Conservation (phyloP, 2,113 vertebrate genomes). For the Pterophyllum scalare region DNA sequence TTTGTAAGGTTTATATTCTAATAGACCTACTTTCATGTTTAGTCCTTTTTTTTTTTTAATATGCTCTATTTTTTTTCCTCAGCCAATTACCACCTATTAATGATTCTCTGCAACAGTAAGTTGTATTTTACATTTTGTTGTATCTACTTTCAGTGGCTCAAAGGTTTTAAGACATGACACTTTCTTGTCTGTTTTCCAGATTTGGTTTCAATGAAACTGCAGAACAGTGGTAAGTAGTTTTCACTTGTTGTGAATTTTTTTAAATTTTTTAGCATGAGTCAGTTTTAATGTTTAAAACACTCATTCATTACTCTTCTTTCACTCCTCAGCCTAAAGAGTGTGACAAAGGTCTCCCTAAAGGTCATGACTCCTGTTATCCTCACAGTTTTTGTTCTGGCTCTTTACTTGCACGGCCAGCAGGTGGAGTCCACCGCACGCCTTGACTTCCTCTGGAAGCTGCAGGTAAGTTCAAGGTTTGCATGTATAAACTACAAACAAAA, state of each 20-base stretch:
- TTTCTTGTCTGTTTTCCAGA: constrained; percentile 56
- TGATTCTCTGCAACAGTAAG: constrained; percentile 66
- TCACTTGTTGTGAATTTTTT: background rate
- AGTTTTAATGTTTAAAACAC: background rate
- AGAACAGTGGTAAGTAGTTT: constrained; percentile 85
- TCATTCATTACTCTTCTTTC: background rate
- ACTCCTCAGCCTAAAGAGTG: constrained; percentile 60
- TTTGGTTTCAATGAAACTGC: constrained; percentile 83
- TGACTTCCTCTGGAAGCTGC: constrained; percentile 98
- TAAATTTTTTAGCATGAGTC: background rate
- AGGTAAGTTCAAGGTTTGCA: constrained; percentile 79
- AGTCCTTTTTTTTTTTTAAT: background rate
- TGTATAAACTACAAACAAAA: background rate
- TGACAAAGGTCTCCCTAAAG: constrained; percentile 87
- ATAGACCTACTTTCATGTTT: constrained; percentile 36
- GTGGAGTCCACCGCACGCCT: constrained; percentile 96
- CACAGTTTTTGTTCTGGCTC: constrained; percentile 92
- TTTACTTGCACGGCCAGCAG: constrained; percentile 97
- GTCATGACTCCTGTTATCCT: constrained; percentile 93
- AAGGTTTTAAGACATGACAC: background rate
- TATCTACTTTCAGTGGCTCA: background rate
- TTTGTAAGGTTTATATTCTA: constrained; percentile 9
- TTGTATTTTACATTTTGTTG: constrained; percentile 4
- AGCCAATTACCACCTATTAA: constrained; percentile 58
- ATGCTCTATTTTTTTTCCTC: constrained; percentile 38